phyloP scores from a whole-genome alignment of 2,888 invertebrate species.

The Pelosia muscerda region DNA sequence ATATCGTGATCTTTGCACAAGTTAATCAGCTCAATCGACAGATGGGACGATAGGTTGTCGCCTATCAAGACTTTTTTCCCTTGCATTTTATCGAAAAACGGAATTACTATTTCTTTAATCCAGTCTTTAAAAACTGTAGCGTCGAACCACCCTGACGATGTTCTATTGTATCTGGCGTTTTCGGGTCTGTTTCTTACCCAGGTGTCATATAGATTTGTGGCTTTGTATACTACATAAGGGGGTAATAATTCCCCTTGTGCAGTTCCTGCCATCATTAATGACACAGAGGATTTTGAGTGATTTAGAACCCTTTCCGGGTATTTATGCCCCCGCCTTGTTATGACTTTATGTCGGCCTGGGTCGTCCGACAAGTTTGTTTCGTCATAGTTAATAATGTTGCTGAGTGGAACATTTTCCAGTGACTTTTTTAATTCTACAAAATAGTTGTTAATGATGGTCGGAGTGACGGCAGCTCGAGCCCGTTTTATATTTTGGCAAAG shows the following conservation, averaged over 20 bases:
- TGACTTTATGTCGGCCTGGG: conserved; percentile 44
- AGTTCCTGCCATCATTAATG: conserved; percentile 66
- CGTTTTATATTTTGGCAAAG: conserved; percentile 46
- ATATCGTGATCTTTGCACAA: conserved; percentile 2
- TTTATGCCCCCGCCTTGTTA: conserved; percentile 56
- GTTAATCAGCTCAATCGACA: conserved; percentile 1
- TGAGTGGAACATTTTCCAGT: conserved; percentile 27
- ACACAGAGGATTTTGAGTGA: conserved; percentile 56
- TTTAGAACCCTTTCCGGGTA: conserved; percentile 64
- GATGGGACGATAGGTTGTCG: background rate
- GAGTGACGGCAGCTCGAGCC: conserved; percentile 36
- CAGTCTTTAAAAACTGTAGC: background rate
- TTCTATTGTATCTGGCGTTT: background rate
- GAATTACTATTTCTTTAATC: background rate
- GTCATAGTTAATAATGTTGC: conserved; percentile 42
- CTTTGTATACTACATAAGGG: conserved; percentile 71
- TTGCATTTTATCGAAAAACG: background rate
- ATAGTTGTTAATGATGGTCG: conserved; percentile 36
- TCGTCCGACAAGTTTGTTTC: conserved; percentile 46
- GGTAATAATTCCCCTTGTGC: conserved; percentile 64
- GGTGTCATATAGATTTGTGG: conserved; percentile 58
- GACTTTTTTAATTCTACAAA: conserved; percentile 37
- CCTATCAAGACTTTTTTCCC: conserved; percentile 3
- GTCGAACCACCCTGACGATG: conserved; percentile 1
- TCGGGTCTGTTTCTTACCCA: conserved; percentile 68